phyloP scores from a whole-genome alignment of 1,140 invertebrate species.

The Orchesella cincta region DNA sequence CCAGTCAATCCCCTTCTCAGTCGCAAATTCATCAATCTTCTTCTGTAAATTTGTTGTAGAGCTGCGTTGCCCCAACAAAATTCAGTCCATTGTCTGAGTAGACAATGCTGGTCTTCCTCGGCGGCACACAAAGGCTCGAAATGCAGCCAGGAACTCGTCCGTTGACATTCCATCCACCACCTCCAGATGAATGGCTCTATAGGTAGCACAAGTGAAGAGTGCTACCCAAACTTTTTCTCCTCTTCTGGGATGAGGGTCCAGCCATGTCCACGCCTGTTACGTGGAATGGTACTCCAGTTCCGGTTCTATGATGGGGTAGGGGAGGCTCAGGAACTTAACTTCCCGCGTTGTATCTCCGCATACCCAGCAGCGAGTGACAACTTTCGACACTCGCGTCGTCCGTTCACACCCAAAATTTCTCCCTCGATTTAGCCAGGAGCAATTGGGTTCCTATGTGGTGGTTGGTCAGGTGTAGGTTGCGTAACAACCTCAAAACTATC shows the following conservation, averaged over 20 bases:
- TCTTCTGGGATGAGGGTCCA: conserved; percentile 44
- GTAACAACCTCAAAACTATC: not conserved
- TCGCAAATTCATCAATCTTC: conserved; percentile 35
- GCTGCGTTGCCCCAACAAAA: conserved; percentile 51
- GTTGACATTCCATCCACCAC: conserved; percentile 43
- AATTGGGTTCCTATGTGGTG: conserved; percentile 8
- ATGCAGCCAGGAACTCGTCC: conserved; percentile 43
- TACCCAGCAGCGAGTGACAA: conserved; percentile 40
- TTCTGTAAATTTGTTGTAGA: conserved; percentile 45
- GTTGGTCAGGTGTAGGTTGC: not conserved
- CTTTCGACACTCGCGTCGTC: not conserved
- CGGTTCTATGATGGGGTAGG: conserved; percentile 44
- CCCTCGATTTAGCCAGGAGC: not conserved
- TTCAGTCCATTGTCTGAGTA: conserved; percentile 54
- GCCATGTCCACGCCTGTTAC: conserved; percentile 45
- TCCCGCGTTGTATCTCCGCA: conserved; percentile 5
- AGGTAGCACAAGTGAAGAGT: conserved; percentile 48
- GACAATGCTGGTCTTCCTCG: conserved; percentile 44
- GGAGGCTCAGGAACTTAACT: conserved; percentile 32
- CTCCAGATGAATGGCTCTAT: conserved; percentile 51
- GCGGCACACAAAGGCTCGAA: conserved; percentile 48
- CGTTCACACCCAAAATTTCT: not conserved
- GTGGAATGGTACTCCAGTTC: conserved; percentile 39
- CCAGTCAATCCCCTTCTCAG: conserved; percentile 52
- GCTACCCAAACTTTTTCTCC: conserved; percentile 40